These are phyloP conservation scores for Merodon equestris DNA, from an alignment of 2,888 invertebrate species.

Conservation along the genomic window DNA sequence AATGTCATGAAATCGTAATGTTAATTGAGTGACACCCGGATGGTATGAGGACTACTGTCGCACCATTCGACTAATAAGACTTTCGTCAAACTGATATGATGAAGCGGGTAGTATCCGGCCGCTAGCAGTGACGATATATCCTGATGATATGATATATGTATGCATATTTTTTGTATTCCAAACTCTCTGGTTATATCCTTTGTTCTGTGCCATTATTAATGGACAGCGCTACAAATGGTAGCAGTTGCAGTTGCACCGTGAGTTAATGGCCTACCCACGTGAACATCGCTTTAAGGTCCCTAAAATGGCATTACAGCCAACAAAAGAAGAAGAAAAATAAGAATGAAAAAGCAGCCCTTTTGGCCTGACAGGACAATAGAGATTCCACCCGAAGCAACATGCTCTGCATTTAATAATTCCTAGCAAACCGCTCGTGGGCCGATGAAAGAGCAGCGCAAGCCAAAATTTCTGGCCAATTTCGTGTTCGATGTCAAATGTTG, in stretches of 20 bases:
- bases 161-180: too few species aligned
- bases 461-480: slow-evolving; percentile 55
- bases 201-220: slow-evolving; percentile 45
- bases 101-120: slow-evolving; percentile 16
- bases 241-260: too few species aligned
- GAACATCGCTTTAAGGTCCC: slow-evolving; percentile 53
- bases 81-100: slow-evolving; percentile 11
- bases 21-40: slow-evolving; percentile 60
- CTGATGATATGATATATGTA: slow-evolving; percentile 22
- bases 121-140: not conserved
- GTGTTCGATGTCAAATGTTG: slow-evolving; percentile 68
- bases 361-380: slow-evolving; percentile 59
- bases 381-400: slow-evolving; percentile 27
- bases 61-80: too few species aligned
- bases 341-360: too few species aligned
- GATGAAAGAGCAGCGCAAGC: slow-evolving; percentile 41
- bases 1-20: slow-evolving; percentile 69
- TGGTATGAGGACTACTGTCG: slow-evolving; percentile 14
- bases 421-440: slow-evolving; percentile 41
- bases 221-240: not conserved
- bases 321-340: too few species aligned
- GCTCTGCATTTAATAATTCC: slow-evolving; percentile 49
- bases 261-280: too few species aligned
- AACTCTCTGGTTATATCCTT: too few species aligned
- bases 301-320: slow-evolving; percentile 45